Evolutionary conservation across 2,888 invertebrate species (phyloP).

Genomic region (Seira sanloemensis): DNA sequence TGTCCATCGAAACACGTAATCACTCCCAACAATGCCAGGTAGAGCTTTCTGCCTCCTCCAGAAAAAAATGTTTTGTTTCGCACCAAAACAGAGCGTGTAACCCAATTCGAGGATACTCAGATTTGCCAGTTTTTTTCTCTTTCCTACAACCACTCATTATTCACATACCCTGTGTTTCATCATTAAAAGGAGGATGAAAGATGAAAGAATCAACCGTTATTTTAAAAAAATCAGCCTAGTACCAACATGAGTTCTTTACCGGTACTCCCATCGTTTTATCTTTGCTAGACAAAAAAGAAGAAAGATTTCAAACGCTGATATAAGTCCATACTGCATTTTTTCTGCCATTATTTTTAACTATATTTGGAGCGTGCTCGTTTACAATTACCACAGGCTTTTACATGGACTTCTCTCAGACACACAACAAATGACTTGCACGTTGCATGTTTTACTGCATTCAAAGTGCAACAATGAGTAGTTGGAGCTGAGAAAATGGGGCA

Average conservation of each 20-base stretch:
- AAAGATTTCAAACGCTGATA: neutral
- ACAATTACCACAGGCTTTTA: neutral
- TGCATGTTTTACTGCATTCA: neutral
- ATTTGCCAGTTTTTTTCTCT: neutral
- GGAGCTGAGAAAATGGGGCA: neutral
- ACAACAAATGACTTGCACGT: neutral
- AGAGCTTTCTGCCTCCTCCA: neutral
- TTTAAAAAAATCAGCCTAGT: neutral
- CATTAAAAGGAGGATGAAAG: neutral
- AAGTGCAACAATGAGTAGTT: neutral
- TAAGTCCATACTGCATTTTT: neutral
- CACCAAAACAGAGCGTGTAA: neutral
- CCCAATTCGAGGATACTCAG: neutral
- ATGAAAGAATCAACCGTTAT: neutral
- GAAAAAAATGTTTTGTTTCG: neutral
- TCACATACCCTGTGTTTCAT: too few species aligned
- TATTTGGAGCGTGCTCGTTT: neutral
- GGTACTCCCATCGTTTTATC: neutral
- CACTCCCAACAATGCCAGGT: neutral
- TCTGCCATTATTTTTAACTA: neutral
- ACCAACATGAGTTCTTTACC: neutral
- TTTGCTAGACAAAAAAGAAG: neutral
- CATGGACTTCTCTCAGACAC: neutral
- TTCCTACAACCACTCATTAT: neutral
- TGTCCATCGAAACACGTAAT: neutral